Percentiles rank a stretch among this genome's conserved stretches.
phyloP scores from a whole-genome alignment of 2,888 invertebrate genomes.

The Platycnemis pennipes region DNA sequence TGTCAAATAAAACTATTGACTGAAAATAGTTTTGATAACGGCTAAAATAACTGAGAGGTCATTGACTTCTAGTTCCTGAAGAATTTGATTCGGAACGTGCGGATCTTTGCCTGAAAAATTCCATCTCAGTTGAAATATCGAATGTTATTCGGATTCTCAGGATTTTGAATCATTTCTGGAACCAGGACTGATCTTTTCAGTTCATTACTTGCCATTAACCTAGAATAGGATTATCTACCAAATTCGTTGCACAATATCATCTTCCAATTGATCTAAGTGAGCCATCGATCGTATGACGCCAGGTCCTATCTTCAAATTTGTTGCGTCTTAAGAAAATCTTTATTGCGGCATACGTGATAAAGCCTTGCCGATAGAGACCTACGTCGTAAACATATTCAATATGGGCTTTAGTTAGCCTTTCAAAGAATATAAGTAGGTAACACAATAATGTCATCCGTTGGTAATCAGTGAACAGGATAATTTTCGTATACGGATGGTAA shows the following conservation, averaged over 20 bases:
- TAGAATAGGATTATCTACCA: not conserved
- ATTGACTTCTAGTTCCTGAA: not conserved
- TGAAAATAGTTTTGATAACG: not conserved
- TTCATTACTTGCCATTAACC: not conserved
- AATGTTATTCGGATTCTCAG: not conserved
- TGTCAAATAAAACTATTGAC: not conserved
- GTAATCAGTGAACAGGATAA: too few relatives aligned
- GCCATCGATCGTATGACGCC: not conserved
- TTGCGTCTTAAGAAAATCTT: not conserved
- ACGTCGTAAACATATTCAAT: not conserved
- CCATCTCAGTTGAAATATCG: not conserved
- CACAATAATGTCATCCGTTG: too few relatives aligned
- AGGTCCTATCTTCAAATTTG: not conserved
- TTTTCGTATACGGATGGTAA: too few relatives aligned
- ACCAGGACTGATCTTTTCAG: not conserved
- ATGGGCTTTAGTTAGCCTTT: too few relatives aligned
- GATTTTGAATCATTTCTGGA: too few relatives aligned
- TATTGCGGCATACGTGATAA: not conserved
- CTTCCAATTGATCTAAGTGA: not conserved
- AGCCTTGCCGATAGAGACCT: not conserved
- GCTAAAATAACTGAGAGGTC: not conserved
- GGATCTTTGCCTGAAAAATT: not conserved
- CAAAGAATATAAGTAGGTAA: too few relatives aligned
- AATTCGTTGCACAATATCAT: not conserved
- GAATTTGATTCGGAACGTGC: not conserved